Evolutionary conservation across 2,113 vertebrate species (phyloP), one percentile per base, ranked within the genome.

Genomic region (Murina feae): DNA sequence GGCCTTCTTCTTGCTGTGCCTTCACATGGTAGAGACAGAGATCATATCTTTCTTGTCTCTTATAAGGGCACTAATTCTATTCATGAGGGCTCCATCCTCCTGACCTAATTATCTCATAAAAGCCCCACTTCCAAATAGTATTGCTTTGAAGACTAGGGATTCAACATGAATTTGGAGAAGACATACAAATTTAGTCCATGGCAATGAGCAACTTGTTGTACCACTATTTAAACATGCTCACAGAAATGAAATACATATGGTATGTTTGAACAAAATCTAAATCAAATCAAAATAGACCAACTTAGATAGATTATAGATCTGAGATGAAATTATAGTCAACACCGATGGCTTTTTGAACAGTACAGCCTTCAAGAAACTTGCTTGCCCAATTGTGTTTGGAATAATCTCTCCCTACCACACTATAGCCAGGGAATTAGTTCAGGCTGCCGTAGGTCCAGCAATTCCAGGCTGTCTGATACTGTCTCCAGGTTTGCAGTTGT

Each of bases 251-350:
- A 18, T 3, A 68, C 0, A 49, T 60, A 42, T 9, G 20, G 17
- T 12, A n/a, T 37, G 9, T 39, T 12, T 55, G 37, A 65, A 39
- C 35, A 84, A 21, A 80, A 80, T 49, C 30, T 30, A 74, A 2
- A 65, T 90, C 11, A 69, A 87, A 72, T 90, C 28, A 53, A 86
- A 95, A 71, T 32, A 85, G 10, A 47, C 2, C 1, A 1, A 9
- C 30, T 6, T n/a, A 91, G 21, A 4, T 35, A 92, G 95, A 91
- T 94, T 53, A 32, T 25, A 55, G 2, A 35, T 86, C 72, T 96
- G 49, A 84, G 69, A 30, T 88, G 16, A 96, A 97, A 83, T 94
- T 9, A 3, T 63, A 55, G 5, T 55, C 18, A 13, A 51, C 8
- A 4, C n/a, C 42, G 49, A 18, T 47, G 75, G 13, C 0, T 32